These are phyloP conservation scores for Sarcophaga subvicina DNA, from an alignment of 2,888 invertebrate genomes.

Conservation along the genomic window DNA sequence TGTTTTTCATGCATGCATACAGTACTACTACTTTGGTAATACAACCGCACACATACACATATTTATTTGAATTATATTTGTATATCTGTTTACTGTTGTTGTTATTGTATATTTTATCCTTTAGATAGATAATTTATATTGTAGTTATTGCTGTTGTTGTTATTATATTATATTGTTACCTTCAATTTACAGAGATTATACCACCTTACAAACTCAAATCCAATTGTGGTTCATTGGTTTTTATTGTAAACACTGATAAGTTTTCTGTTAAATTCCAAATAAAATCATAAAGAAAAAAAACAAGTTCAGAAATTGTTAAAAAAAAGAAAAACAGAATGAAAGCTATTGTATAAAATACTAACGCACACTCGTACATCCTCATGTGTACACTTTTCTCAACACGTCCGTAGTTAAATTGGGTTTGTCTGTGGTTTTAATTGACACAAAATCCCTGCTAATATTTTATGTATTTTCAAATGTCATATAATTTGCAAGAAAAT, in stretches of 20 bases:
- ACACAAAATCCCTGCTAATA: conserved; percentile 5
- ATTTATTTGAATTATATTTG: neutral
- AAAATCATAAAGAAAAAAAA: neutral
- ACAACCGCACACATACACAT: neutral
- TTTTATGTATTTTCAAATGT: conserved; percentile 13
- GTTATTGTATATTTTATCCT: too few species aligned
- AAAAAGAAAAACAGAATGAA: too few species aligned
- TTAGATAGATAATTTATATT: neutral
- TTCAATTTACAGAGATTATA: conserved; percentile 48
- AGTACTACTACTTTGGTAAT: neutral
- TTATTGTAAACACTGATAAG: conserved; percentile 47
- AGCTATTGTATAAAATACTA: too few species aligned
- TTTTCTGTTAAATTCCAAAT: neutral
- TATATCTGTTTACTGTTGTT: neutral
- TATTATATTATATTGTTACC: conserved; percentile 33
- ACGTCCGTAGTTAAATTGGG: neutral
- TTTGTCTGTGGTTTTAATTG: conserved; percentile 8
- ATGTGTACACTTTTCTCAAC: neutral
- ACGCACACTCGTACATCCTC: too few species aligned
- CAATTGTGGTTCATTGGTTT: conserved; percentile 51
- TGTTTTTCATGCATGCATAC: neutral
- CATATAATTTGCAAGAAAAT: conserved; percentile 9
- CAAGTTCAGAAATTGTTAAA: neutral
- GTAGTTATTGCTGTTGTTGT: neutral
- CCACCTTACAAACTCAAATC: conserved; percentile 37